Conservation (phyloP, 92 coral and sea anemone species). For the Parazoanthus darwini region DNA sequence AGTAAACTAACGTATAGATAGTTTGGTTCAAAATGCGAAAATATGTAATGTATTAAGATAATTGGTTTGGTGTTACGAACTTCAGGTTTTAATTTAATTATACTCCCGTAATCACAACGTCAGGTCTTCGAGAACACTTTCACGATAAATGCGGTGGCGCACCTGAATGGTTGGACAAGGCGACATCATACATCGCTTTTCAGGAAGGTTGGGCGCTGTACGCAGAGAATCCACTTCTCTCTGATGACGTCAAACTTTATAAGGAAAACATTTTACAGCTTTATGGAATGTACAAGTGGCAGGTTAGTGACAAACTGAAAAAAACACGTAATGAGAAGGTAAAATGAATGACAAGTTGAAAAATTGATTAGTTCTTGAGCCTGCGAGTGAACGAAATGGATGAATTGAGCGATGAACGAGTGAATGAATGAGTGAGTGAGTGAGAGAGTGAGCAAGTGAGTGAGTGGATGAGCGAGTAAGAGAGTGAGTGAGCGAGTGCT, state of each 20-base stretch:
- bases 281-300: conserved; percentile 91
- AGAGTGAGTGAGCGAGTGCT: too few relatives aligned
- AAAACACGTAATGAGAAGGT: not conserved
- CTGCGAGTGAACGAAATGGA: too few relatives aligned
- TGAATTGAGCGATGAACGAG: too few relatives aligned
- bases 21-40: too few relatives aligned
- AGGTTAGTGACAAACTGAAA: conserved; percentile 44
- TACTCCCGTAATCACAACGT: not conserved
- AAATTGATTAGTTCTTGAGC: too few relatives aligned
- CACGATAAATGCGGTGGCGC: conserved; percentile 82
- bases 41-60: too few relatives aligned
- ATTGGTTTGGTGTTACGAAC: too few relatives aligned
- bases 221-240: conserved; percentile 76
- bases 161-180: conserved; percentile 65
- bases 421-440: too few relatives aligned
- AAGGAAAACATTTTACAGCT: conserved; percentile 60
- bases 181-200: conserved; percentile 72
- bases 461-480: too few relatives aligned
- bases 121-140: conserved; percentile 79
- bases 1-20: too few relatives aligned
- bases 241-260: conserved; percentile 69
- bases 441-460: too few relatives aligned
- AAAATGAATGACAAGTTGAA: too few relatives aligned
- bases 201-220: conserved; percentile 86
- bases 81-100: not conserved